Percentiles rank a stretch among this genome's conserved stretches.
Conservation (phyloP, 2,113 vertebrate genomes). For the Lampris megalopsis region DNA sequence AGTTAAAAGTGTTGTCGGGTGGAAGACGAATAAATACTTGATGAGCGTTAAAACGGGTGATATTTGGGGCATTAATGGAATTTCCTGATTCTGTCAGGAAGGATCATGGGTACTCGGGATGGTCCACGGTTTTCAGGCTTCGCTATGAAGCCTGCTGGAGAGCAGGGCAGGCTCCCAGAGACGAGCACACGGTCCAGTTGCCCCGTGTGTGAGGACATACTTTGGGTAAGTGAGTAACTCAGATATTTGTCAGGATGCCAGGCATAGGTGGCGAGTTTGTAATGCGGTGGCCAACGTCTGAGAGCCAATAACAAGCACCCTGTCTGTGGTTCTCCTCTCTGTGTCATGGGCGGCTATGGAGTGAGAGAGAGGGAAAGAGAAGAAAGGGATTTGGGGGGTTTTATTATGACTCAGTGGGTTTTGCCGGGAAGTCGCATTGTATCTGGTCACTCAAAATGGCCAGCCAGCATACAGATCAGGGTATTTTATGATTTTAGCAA, state of each 20-base stretch:
- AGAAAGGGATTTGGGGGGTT: conserved; percentile 57
- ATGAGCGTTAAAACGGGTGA: conserved; percentile 45
- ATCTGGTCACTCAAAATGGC: conserved; percentile 39
- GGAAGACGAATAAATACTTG: conserved; percentile 57
- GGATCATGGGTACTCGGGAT: conserved; percentile 23
- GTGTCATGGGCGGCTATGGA: conserved; percentile 39
- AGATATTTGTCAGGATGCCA: conserved; percentile 80
- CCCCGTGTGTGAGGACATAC: conserved; percentile 67
- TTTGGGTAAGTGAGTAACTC: conserved; percentile 71
- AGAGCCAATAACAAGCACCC: conserved; percentile 43
- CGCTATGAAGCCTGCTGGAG: conserved; percentile 46
- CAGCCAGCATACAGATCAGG: conserved; percentile 29
- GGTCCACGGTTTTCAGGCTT: conserved; percentile 31
- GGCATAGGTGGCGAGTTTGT: conserved; percentile 72
- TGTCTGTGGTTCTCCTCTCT: conserved; percentile 40
- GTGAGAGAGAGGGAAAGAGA: conserved; percentile 9
- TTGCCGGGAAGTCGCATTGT: conserved; percentile 44
- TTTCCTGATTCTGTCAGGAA: conserved; percentile 67
- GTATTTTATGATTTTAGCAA: conserved; percentile 21
- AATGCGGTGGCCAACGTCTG: conserved; percentile 62
- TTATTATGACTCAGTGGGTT: conserved; percentile 51
- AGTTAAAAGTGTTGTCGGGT: conserved; percentile 17
- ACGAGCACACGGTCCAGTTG: conserved; percentile 47
- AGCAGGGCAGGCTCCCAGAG: conserved; percentile 32
- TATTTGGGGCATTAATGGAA: conserved; percentile 54